Conservation (phyloP, 2,113 vertebrate species). For the Elaphurus davidianus region DNA sequence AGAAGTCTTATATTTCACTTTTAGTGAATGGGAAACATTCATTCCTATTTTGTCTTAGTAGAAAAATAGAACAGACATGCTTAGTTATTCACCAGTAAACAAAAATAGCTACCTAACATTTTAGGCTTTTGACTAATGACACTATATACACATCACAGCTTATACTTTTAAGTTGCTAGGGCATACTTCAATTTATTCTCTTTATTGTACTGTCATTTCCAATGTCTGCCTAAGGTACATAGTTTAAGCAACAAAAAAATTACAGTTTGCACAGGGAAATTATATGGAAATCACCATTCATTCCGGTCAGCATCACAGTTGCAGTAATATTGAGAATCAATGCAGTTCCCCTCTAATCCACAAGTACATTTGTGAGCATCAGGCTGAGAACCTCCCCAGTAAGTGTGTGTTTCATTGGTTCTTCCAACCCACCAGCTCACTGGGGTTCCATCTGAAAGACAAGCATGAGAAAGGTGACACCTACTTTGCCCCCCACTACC, state of each 20-base stretch:
- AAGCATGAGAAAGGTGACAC: conserved; percentile 54
- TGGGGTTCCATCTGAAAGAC: conserved; percentile 81
- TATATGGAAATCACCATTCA: conserved; percentile 86
- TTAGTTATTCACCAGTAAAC: background rate
- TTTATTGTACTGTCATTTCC: background rate
- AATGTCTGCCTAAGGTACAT: background rate
- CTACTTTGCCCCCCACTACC: background rate
- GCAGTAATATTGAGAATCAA: conserved; percentile 85
- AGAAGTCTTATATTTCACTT: background rate
- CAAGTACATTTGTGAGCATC: conserved; percentile 83
- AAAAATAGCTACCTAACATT: background rate
- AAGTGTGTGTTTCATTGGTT: conserved; percentile 85
- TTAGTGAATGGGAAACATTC: background rate
- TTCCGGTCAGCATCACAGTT: conserved; percentile 91
- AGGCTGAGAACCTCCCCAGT: conserved; percentile 85
- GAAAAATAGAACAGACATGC: background rate
- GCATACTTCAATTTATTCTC: background rate
- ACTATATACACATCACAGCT: background rate
- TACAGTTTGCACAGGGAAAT: conserved; percentile 30
- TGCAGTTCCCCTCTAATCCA: conserved; percentile 83
- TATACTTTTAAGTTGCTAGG: background rate
- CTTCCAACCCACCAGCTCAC: conserved; percentile 88
- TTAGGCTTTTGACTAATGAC: background rate
- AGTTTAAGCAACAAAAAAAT: background rate
- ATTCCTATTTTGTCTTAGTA: background rate